Base-by-base conservation (phyloP, 1,140 invertebrate genomes). In the Aphelenchoides besseyi region DNA sequence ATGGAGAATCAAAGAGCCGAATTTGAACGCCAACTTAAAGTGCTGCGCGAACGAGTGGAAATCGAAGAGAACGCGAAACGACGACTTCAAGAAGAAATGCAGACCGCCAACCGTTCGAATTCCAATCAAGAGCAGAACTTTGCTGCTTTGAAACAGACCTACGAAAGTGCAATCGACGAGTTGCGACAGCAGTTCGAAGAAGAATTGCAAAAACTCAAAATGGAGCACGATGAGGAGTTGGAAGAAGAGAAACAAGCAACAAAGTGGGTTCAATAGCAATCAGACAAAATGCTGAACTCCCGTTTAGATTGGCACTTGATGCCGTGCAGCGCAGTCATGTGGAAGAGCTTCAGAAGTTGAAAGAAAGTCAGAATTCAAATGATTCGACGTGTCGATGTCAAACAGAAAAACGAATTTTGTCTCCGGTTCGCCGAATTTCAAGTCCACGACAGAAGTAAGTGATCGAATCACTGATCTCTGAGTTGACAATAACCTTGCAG, bases 261-360 rank as follows among this genome's bases (percentile, higher is more conserved):
- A 16, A 79, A 69, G 78, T 79, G 23, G 35, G 74, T 18, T 9
- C 28, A n/a, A n/a, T n/a, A n/a, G n/a, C n/a, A n/a, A n/a, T 23
- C 18, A 66, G 9, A 63, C 0, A n/a, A 29, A 18, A 29, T 29
- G 3, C 29, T 72, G 55, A 70, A 16, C 26, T 28, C 18, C 5
- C 30, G n/a, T 73, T 74, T 32, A 68, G 77, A 64, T 29, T 83
- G 30, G 92, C 93, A 16, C 85, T 95, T 66, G 93, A 95, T 85
- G 92, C 92, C 2, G 93, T 95, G 90, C 88, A 92, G 48, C 93
- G 94, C 85, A 92, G 92, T 0, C 93, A 95, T 84, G 91, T 94
- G 86, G 91, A 90, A 73, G 92, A 95, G 84, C 91, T 95, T 28
- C 90, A 93, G 78, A 89, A 90, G 59, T 91, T 94, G 86, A 91